Conservation (phyloP, 2,888 invertebrate genomes). For the Drosophila anomalata region DNA sequence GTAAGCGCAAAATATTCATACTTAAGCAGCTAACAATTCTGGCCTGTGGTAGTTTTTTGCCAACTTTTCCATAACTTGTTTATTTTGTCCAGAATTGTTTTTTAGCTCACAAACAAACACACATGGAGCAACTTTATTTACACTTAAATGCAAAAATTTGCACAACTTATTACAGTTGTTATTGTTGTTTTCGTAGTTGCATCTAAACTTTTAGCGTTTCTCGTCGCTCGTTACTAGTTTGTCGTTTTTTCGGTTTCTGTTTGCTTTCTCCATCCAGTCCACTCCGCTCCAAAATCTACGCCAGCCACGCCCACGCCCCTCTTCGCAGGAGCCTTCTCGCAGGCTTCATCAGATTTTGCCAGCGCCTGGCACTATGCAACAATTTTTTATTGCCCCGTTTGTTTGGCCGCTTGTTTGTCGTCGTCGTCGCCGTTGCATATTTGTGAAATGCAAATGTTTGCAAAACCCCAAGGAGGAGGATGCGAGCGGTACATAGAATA, state of each 20-base stretch:
- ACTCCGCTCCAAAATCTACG: slow-evolving; percentile 47
- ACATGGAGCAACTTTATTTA: slow-evolving; percentile 67
- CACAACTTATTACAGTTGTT: slow-evolving; percentile 73
- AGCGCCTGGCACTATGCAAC: slow-evolving; percentile 62
- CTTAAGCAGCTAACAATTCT: slow-evolving; percentile 43
- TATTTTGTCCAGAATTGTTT: slow-evolving; percentile 36
- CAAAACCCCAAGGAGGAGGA: slow-evolving; percentile 47
- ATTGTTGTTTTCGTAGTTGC: slow-evolving; percentile 66
- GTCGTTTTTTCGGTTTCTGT: slow-evolving; percentile 52
- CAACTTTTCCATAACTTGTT: slow-evolving; percentile 49
- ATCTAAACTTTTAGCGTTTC: slow-evolving; percentile 65
- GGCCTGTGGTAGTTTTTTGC: slow-evolving; percentile 38
- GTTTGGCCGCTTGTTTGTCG: slow-evolving; percentile 52
- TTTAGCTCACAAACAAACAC: slow-evolving; percentile 12
- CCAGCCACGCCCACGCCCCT: slow-evolving; percentile 31
- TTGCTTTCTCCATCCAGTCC: slow-evolving; percentile 39
- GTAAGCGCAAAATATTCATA: slow-evolving; percentile 38
- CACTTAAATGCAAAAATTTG: slow-evolving; percentile 75
- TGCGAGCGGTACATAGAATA: neutral
- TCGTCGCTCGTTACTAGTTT: slow-evolving; percentile 35
- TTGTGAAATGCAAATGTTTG: slow-evolving; percentile 71
- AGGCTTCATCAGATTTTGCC: slow-evolving; percentile 23
- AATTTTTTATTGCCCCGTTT: slow-evolving; percentile 26
- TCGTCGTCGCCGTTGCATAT: slow-evolving; percentile 70
- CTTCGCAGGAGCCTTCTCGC: neutral